Conservation (phyloP, 2,888 invertebrate genomes). For the Lagria hirta region DNA sequence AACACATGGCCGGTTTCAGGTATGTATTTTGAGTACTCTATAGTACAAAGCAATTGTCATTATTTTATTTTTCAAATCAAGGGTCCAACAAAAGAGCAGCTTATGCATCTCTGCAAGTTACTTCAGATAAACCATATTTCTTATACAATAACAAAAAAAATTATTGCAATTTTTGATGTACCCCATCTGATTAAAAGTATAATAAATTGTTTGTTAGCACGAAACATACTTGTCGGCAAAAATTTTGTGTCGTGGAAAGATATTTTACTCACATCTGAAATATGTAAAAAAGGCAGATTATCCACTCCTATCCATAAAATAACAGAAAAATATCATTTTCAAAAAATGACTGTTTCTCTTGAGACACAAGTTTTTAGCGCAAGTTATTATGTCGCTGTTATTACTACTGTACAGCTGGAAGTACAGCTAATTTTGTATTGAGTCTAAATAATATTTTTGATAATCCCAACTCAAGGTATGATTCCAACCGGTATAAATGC, state of each 20-base stretch:
- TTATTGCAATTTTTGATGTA: too few relatives aligned
- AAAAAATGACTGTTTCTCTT: conserved; percentile 13
- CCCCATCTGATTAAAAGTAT: conserved; percentile 8
- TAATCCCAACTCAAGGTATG: background rate
- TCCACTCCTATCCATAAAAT: too few relatives aligned
- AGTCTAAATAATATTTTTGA: too few relatives aligned
- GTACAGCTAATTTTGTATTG: background rate
- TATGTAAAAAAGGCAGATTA: too few relatives aligned
- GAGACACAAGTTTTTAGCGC: conserved; percentile 10
- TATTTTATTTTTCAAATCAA: conserved; percentile 7
- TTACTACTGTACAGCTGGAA: background rate
- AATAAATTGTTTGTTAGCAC: background rate
- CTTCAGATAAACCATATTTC: background rate
- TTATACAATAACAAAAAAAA: background rate
- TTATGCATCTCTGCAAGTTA: background rate
- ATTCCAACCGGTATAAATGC: too few relatives aligned
- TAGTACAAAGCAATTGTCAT: too few relatives aligned
- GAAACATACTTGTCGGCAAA: background rate
- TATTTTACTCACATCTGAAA: background rate
- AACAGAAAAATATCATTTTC: conserved; percentile 5
- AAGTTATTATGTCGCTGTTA: background rate
- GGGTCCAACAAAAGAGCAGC: conserved; percentile 3
- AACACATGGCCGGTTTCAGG: too few relatives aligned
- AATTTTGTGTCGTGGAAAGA: conserved; percentile 2
- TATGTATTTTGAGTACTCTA: too few relatives aligned